Evolutionary conservation across 2,113 vertebrate species (phyloP), one percentile per base, ranked within the genome.

Genomic region (Podarcis cretensis): DNA sequence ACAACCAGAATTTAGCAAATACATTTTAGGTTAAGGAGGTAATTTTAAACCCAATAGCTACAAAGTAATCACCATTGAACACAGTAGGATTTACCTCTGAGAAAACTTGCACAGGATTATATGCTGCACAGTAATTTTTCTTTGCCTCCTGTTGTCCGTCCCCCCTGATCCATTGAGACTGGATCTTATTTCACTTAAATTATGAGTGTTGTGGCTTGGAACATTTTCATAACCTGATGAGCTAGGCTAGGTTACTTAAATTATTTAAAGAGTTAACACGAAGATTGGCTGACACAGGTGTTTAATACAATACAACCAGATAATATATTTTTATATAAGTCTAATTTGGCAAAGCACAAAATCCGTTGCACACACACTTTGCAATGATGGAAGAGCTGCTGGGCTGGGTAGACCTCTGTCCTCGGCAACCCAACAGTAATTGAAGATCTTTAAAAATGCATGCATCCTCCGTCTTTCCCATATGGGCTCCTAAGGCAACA

Each of bases 401-500:
- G 0, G 32, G 86, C 80, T 78, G 89, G 83, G 6, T 0, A 91
- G 57, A 40, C 63, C 25, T 63, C 43, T 76, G 89, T 92, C 79
- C 89, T 91, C 85, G 5, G 90, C 90, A 59, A 37, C 92, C 43
- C 91, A 86, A 69, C 90, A 91, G 88, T 94, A 95, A 94, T 91
- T 92, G 96, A 89, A 94, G 94, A 96, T 95, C 90, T 94, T 97
- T 95, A 93, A 96, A 95, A 95, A 95, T 94, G 93, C 92, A 92
- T 95, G 92, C 91, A 81, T 94, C 93, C 95, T 93, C 95, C 95
- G 93, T 95, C 95, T 96, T 94, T 93, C 93, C 95, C 94, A 94
- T 96, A 93, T 94, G 93, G 92, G 93, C 91, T 95, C 95, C 94
- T 96, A 94, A 94, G 96, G 96, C 96, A 93, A 96, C 94, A 94